Base-by-base conservation (phyloP, 2,888 invertebrate genomes). In the Amblyjoppa proteus region DNA sequence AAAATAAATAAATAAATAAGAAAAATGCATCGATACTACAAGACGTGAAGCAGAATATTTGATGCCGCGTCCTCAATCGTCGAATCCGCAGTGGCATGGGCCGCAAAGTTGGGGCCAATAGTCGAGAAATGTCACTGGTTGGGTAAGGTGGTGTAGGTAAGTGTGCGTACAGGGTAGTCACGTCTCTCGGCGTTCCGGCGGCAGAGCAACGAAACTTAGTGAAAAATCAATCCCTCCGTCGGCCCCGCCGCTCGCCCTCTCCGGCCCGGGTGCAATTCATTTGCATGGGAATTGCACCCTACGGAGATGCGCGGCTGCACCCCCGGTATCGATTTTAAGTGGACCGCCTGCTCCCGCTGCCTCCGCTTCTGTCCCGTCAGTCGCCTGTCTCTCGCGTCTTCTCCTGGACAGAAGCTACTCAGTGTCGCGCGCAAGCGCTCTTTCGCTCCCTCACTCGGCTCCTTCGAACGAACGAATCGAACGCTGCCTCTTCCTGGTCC, bases 251-350 rank as follows among this genome's bases (percentile, higher is more conserved):
- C 78, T 81, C 86, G 78, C 74, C 61, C 45, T 74, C 58, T 71
- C 69, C 84, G 87, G 88, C 88, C 89, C 89, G 89, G 89, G 89
- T 92, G 92, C 92, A 93, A 93, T 93, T 93, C 92, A 93, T 93
- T 93, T 93, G 93, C 93, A 93, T 93, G 89, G 91, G 92, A 93
- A 93, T 93, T 91, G 92, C 92, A 92, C 90, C 89, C 92, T 88
- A 88, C 89, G 91, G 90, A 92, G 90, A 90, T 83, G 83, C 87
- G 86, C 89, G 90, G 90, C 90, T 92, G 92, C 91, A 91, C 89
- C 91, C 91, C 89, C 88, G 91, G 92, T 93, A 93, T 94, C 93
- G 94, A 94, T 93, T 93, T 93, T 93, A 92, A 93, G 92, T 92
- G 93, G 93, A 93, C 93, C 92, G 91, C 90, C 91, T 83, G 85